These are phyloP conservation scores for Uloborus plumipes DNA, from an alignment of 2,888 invertebrate species.

Conservation along the genomic window DNA sequence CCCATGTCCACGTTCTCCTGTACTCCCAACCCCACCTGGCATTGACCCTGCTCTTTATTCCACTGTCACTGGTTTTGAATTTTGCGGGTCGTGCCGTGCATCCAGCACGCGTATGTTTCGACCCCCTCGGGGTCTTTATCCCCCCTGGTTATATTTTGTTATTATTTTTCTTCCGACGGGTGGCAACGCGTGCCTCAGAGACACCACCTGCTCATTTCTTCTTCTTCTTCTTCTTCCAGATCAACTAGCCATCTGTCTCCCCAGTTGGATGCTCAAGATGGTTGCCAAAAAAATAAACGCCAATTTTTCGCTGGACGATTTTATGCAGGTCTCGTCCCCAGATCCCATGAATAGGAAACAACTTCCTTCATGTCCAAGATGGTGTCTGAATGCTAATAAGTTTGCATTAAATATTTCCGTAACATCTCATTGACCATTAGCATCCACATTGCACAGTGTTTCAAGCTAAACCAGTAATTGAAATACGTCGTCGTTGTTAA, in stretches of 20 bases:
- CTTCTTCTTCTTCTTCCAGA: not conserved
- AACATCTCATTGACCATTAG: too few relatives aligned
- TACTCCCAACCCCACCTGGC: constrained; percentile 35
- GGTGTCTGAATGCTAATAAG: too few relatives aligned
- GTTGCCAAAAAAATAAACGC: constrained; percentile 16
- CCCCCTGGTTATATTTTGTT: constrained; percentile 15
- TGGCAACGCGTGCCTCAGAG: constrained; percentile 49
- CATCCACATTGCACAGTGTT: too few relatives aligned
- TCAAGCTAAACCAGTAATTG: too few relatives aligned
- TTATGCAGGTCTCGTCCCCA: constrained; percentile 19
- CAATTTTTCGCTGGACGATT: not conserved
- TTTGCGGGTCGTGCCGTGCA: constrained; percentile 20
- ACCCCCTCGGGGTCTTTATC: constrained; percentile 3
- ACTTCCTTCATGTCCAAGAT: constrained; percentile 30
- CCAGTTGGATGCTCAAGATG: not conserved
- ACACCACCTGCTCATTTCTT: constrained; percentile 42
- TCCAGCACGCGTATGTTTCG: constrained; percentile 39
- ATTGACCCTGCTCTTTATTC: constrained; percentile 36
- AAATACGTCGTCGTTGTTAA: too few relatives aligned
- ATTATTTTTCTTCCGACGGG: constrained; percentile 14
- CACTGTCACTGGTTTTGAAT: constrained; percentile 37
- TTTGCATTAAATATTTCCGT: too few relatives aligned
- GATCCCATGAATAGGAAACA: constrained; percentile 31
- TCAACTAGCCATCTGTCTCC: constrained; percentile 39
- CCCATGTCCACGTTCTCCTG: too few relatives aligned